Percentiles rank a stretch among this genome's conserved stretches.
Evolutionary conservation across 1,140 invertebrate species (phyloP).

Genomic region (Ooceraea biroi): DNA sequence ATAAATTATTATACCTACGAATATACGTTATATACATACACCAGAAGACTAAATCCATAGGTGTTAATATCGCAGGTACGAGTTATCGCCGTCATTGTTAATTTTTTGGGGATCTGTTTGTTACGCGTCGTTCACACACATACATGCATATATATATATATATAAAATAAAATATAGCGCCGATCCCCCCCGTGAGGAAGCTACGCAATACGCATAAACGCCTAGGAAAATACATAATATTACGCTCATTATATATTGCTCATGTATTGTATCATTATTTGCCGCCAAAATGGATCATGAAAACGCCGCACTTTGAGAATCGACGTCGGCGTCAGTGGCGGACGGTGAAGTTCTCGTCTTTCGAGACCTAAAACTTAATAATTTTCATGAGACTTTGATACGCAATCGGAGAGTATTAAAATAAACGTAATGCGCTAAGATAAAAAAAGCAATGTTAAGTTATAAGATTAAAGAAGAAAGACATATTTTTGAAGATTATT

Average conservation of each 20-base stretch:
- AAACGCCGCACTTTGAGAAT: constrained; percentile 27
- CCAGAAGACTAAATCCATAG: constrained; percentile 72
- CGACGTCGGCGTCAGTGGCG: background rate
- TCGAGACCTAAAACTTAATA: background rate
- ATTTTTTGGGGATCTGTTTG: constrained; percentile 37
- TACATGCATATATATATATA: background rate
- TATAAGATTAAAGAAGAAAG: background rate
- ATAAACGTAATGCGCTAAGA: background rate
- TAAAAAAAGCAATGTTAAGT: no score
- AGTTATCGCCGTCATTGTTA: constrained; percentile 64
- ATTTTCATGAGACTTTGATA: background rate
- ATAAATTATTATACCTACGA: constrained; percentile 55
- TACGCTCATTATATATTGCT: constrained; percentile 65
- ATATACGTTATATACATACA: constrained; percentile 50
- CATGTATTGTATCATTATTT: constrained; percentile 58
- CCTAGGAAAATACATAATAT: constrained; percentile 54
- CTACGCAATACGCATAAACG: constrained; percentile 55
- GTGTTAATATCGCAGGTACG: constrained; percentile 67
- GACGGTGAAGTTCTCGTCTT: background rate
- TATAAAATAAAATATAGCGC: constrained; percentile 25
- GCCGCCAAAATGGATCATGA: constrained; percentile 5
- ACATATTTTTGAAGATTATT: constrained; percentile 1
- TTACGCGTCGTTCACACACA: constrained; percentile 52
- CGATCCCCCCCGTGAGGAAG: background rate
- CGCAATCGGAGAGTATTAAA: background rate